Base-by-base conservation (phyloP, 2,797 vertebrate species). In the Heteromormyrus szaboi region DNA sequence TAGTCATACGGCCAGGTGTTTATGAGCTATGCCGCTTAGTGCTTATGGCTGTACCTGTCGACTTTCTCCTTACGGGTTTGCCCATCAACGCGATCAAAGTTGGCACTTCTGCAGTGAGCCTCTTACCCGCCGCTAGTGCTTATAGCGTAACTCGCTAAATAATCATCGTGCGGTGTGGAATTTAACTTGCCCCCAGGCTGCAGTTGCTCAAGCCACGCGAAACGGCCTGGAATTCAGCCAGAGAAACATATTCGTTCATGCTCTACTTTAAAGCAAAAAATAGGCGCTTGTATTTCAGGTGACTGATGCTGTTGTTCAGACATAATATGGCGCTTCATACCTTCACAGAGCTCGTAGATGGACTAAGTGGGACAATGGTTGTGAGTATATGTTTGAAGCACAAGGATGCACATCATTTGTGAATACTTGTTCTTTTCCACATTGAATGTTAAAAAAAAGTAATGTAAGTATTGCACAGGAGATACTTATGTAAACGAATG, bases 111-210 rank as follows among this genome's bases (percentile, higher is more conserved):
- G 9, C 25, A 88, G 53, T n/a, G 50, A 51, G 50, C 85, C 72
- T 86, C 76, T 86, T 87, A 86, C 85, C 48, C 59, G 54, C 48
- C 91, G 88, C 81, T 85, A 90, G 90, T 93, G 93, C 94, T 95
- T 94, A 91, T 94, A 91, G 95, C 92, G 90, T 92, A 92, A 93
- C 88, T 90, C 90, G 94, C 92, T 92, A 93, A 94, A 93, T 94
- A 94, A 50, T 92, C 91, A 68, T 92, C 92, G 89, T 93, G 94
- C 93, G 86, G 94, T 93, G 93, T 93, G 93, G 17, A 90, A 89
- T 86, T 86, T 68, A 85, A 83, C 85, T 89, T 91, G 68, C 37
- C 89, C 90, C 92, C 84, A 91, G 88, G 88, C 87, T 86, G 53
- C 87, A 22, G 84, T 88, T 65, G 90, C 90, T 22, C 4, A 48